Conservation (phyloP, 2,888 invertebrate genomes). For the Steinernema hermaphroditum region DNA sequence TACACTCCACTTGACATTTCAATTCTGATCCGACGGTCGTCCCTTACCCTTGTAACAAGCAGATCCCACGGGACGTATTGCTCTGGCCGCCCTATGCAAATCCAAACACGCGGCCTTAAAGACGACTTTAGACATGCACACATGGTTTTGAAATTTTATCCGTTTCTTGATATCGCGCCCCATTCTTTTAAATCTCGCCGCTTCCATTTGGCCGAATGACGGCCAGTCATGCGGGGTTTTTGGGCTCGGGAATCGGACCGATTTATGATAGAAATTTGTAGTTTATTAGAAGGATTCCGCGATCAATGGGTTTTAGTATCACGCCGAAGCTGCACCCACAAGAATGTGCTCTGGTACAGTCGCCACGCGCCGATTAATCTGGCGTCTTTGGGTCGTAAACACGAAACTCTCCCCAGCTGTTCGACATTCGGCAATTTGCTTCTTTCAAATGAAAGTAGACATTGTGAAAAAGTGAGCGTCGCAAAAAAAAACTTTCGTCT, state of each 20-base stretch:
- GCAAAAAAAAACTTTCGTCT: neutral
- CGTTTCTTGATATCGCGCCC: no score
- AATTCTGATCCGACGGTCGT: neutral
- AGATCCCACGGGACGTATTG: constrained; percentile 1
- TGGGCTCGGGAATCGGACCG: no score
- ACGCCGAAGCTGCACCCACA: neutral
- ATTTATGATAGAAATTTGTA: no score
- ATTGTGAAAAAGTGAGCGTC: neutral
- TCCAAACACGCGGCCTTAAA: neutral
- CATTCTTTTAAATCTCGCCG: no score
- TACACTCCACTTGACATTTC: constrained; percentile 5
- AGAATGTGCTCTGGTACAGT: constrained; percentile 16
- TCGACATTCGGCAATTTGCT: constrained; percentile 30
- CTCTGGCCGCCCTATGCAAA: constrained; percentile 8
- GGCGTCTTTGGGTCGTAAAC: constrained; percentile 30
- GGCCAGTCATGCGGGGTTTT: no score
- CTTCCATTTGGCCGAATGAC: no score
- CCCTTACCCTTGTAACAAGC: neutral
- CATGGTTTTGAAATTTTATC: no score
- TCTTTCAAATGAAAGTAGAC: neutral
- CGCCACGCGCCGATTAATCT: constrained; percentile 29
- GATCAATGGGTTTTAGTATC: no score
- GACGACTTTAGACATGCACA: no score
- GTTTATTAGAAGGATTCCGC: no score
- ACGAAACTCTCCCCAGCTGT: constrained; percentile 29